phyloP scores from a whole-genome alignment of 2,797 vertebrate species.

The Aselliscus stoliczkanus region DNA sequence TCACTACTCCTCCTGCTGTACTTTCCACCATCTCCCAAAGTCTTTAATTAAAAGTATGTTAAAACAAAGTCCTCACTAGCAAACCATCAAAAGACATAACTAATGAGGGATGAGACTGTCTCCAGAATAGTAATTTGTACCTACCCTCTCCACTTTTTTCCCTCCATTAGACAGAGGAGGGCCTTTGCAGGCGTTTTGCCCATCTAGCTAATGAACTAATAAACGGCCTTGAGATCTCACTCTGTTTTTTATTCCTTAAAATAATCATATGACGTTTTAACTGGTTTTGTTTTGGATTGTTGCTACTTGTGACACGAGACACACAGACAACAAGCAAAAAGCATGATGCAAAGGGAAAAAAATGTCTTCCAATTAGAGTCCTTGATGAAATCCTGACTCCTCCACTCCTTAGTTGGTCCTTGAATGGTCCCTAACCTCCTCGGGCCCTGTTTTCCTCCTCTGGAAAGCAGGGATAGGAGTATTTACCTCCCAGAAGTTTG shows the following conservation, averaged over 20 bases:
- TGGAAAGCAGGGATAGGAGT: background rate
- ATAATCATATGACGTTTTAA: background rate
- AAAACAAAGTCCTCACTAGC: background rate
- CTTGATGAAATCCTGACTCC: background rate
- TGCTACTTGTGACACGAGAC: background rate
- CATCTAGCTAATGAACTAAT: background rate
- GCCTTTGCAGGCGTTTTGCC: background rate
- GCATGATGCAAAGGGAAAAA: background rate
- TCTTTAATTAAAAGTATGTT: background rate
- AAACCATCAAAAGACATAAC: background rate
- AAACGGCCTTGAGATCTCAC: background rate
- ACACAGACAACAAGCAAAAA: background rate
- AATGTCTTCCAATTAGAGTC: background rate
- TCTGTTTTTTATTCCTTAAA: background rate
- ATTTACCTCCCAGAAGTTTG: background rate
- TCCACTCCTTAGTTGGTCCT: background rate
- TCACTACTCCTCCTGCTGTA: background rate
- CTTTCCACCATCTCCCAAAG: background rate
- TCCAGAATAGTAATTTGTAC: background rate
- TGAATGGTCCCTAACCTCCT: background rate
- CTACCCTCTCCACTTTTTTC: background rate
- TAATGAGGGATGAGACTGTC: background rate
- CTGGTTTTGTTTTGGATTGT: background rate
- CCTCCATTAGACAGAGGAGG: background rate
- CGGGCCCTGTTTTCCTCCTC: background rate